phyloP scores from a whole-genome alignment of 2,113 vertebrate genomes.

The Odocoileus hemionus region DNA sequence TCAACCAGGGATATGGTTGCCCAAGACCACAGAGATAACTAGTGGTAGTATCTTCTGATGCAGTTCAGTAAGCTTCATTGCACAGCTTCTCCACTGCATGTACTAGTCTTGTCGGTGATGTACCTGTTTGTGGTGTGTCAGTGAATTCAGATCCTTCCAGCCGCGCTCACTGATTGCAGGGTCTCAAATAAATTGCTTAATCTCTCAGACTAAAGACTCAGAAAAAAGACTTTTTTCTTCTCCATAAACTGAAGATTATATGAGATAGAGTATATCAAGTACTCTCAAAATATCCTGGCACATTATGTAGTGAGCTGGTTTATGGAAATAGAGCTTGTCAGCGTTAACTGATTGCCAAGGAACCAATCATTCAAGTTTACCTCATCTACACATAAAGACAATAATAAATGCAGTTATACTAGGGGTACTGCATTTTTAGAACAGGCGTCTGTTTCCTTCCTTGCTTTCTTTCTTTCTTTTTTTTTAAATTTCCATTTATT shows the following conservation, averaged over 20 bases:
- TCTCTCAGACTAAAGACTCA: neutral
- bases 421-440: neutral
- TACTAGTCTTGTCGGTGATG: neutral
- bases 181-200: neutral
- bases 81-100: neutral
- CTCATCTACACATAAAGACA: neutral
- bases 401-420: neutral
- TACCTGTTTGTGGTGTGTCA: neutral
- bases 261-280: slow-evolving; percentile 10
- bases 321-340: neutral
- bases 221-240: neutral
- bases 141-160: neutral
- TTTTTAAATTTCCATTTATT: no score
- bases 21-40: neutral
- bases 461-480: neutral
- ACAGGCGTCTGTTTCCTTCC: neutral
- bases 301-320: slow-evolving; percentile 31
- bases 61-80: neutral
- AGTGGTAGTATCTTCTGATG: neutral
- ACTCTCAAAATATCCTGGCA: neutral
- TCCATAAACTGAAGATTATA: neutral
- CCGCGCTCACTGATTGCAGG: neutral
- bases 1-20: neutral
- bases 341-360: neutral
- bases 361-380: slow-evolving; percentile 7